phyloP scores from a whole-genome alignment of 2,888 invertebrate genomes.

The Tachina lurida region DNA sequence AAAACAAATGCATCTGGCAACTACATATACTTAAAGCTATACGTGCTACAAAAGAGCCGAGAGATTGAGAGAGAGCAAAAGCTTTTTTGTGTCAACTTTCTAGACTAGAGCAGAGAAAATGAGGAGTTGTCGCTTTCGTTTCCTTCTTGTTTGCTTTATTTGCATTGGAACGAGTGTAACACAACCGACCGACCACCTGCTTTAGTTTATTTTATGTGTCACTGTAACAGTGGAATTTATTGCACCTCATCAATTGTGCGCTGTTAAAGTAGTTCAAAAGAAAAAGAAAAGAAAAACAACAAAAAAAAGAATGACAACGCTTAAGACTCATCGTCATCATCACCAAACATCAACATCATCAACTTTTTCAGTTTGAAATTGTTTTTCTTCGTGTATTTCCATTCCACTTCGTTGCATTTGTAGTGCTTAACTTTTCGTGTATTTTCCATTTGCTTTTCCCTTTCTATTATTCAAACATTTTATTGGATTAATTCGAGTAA shows the following conservation, averaged over 20 bases:
- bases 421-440: slow-evolving; percentile 53
- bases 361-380: slow-evolving; percentile 12
- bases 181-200: slow-evolving; percentile 24
- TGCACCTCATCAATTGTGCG: slow-evolving; percentile 64
- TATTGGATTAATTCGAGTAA: slow-evolving; percentile 49
- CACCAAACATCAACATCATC: slow-evolving; percentile 8
- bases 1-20: too few relatives aligned
- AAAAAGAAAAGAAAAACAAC: too few relatives aligned
- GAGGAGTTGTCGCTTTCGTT: slow-evolving; percentile 35
- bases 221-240: slow-evolving; percentile 81
- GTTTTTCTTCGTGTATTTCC: slow-evolving; percentile 36
- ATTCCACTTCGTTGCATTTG: slow-evolving; percentile 49
- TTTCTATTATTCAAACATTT: slow-evolving; percentile 41
- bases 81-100: slow-evolving; percentile 3
- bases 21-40: too few relatives aligned
- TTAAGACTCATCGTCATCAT: slow-evolving; percentile 31
- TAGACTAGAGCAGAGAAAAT: slow-evolving; percentile 31
- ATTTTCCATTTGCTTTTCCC: slow-evolving; percentile 19
- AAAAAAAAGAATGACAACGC: slow-evolving; percentile 42
- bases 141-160: slow-evolving; percentile 18
- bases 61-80: background rate
- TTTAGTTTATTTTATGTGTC: slow-evolving; percentile 76
- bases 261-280: slow-evolving; percentile 50
- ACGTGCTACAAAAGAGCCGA: background rate
- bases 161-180: slow-evolving; percentile 31